Base-by-base conservation (phyloP, 1,140 invertebrate genomes). In the Drosophila micromelanica region DNA sequence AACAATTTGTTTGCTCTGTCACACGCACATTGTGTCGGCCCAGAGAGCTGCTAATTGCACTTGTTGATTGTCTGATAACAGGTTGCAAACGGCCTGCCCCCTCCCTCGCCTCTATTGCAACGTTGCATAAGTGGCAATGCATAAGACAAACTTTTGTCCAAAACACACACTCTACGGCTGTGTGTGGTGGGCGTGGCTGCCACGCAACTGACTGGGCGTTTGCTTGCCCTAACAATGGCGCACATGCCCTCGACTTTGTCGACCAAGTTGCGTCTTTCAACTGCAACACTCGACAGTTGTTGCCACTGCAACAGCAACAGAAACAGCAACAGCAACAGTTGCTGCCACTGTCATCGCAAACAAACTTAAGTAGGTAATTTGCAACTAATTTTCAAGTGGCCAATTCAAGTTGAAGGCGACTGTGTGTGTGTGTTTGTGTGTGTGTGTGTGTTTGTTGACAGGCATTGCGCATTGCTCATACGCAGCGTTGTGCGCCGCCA, bases 301-400 rank as follows among this genome's bases (percentile, higher is more conserved):
- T 48, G 57, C 27, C 27, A 23, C 40, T 46, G 57, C 57, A 38
- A 37, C 15, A 20, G 42, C 40, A 35, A 48, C 45, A 23, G n/a
- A n/a, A n/a, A 23, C 40, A 35, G 57, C 57, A 38, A 37, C 15
- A 20, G 45, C 20, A 11, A 11, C 43, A 20, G 9, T 20, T 45
- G 43, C 35, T 49, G 61, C 60, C 43, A 57, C 64, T 73, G 55
- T 55, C 69, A 74, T 23, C 56, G 61, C 78, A 86, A 86, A 86
- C 82, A 82, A 67, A 78, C 84, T 89, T 86, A 86, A 89, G 82
- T 82, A 89, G 84, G 82, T 87, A 86, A 86, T 89, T 89, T 86
- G 82, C 84, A 86, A 86, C 82, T 86, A 86, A 86, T 86, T 87
- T 76, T 86, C 78, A 79, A 87, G 82, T 89, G 84, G 54, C 30